These are phyloP conservation scores for Xylophagus ater DNA, from an alignment of 2,888 invertebrate species.

Conservation along the genomic window DNA sequence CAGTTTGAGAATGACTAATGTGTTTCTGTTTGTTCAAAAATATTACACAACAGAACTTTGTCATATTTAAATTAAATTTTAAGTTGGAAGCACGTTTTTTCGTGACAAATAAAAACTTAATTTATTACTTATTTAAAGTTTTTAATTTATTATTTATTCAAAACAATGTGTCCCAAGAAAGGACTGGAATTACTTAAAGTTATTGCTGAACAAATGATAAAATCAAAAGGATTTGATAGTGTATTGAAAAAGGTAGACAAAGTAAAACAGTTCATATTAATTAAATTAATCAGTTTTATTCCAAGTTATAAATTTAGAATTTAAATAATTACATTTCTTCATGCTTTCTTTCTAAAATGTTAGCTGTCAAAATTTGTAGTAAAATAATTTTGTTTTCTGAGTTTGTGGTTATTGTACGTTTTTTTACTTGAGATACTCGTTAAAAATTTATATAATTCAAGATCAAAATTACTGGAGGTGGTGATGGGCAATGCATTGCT, in stretches of 20 bases:
- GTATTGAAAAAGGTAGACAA: slow-evolving; percentile 39
- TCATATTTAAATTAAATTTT: too few relatives aligned
- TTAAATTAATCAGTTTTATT: slow-evolving; percentile 1
- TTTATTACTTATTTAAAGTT: too few relatives aligned
- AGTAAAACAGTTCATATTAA: background rate
- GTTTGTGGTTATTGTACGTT: background rate
- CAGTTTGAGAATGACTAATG: too few relatives aligned
- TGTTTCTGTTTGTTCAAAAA: too few relatives aligned
- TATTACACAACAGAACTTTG: too few relatives aligned
- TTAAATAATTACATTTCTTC: background rate
- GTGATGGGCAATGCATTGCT: slow-evolving; percentile 61
- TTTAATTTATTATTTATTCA: too few relatives aligned
- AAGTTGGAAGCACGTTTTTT: too few relatives aligned
- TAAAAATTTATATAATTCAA: slow-evolving; percentile 18
- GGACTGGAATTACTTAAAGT: slow-evolving; percentile 35
- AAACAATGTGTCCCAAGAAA: too few relatives aligned
- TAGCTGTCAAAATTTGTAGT: background rate
- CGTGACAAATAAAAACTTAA: too few relatives aligned
- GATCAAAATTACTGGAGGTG: slow-evolving; percentile 41
- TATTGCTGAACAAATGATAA: slow-evolving; percentile 30
- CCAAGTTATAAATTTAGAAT: background rate
- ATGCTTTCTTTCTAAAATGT: background rate
- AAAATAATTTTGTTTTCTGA: background rate
- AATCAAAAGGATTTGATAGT: slow-evolving; percentile 37
- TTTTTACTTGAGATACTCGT: background rate